Evolutionary conservation across 2,888 invertebrate species (phyloP), one percentile per base, ranked within the genome.

Genomic region (Tyria jacobaeae): DNA sequence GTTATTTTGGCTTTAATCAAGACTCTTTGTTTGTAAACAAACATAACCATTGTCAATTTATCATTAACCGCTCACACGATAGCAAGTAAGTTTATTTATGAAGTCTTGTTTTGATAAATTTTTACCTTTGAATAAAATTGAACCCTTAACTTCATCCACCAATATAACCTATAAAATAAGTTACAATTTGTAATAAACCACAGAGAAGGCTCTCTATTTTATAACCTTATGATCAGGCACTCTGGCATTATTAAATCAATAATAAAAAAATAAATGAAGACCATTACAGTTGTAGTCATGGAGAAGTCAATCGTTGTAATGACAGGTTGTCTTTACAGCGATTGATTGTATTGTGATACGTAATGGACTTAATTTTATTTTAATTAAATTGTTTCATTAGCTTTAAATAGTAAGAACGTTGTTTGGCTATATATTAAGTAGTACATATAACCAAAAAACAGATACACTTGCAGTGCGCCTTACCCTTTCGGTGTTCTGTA

Each of bases 91-190:
- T 31, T 24, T 21, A 24, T 9, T 39, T 5, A 37, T 15, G 5
- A 4, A 4, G 4, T 24, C 14, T 34, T 35, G 21, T 3, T 35
- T 15, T 6, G 15, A 24, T 21, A 51, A 21, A 35, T 7, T 54
- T 37, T 86, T 89, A 92, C 91, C 91, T 90, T 86, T 25, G 87
- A 86, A 79, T 88, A 88, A 52, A 81, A 78, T 78, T 91, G 83
- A 66, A 85, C 75, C 80, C 75, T 89, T 81, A 88, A 85, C 85
- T 92, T 91, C 91, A 92, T 91, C 71, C 68, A 76, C 62, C 67
- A 73, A 81, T 75, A 70, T 83, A 87, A 86, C 88, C 87, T 88
- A 87, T 63, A 87, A 85, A 70, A 56, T 55, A 25, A 54, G 15
- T 25, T 9, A n/a, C 25, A 39, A 15, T 25, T 24, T 37, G 39